Evolutionary conservation across 2,888 invertebrate genomes (phyloP).

Genomic region (Dicranocentrus wangi): DNA sequence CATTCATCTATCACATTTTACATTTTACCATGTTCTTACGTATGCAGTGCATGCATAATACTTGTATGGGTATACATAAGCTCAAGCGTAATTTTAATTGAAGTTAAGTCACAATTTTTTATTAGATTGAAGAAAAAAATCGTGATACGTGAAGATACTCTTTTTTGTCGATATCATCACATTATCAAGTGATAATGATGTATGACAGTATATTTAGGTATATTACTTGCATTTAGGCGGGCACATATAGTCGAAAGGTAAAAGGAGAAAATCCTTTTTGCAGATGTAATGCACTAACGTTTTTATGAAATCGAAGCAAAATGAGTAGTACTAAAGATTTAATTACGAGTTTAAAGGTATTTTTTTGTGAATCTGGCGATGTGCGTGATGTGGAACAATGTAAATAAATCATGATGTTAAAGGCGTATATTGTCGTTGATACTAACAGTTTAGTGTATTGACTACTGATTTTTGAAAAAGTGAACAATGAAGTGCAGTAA

Average conservation of each 20-base stretch:
- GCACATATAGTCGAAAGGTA: background rate
- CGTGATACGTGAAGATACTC: slow-evolving; percentile 50
- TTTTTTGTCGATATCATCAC: slow-evolving; percentile 56
- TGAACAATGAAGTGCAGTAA: too few species aligned
- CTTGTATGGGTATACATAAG: slow-evolving; percentile 10
- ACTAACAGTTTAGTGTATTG: too few species aligned
- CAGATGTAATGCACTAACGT: background rate
- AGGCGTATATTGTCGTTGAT: too few species aligned
- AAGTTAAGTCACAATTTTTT: slow-evolving; percentile 51
- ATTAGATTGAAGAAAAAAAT: slow-evolving; percentile 6
- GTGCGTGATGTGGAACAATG: slow-evolving; percentile 42
- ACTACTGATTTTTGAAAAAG: too few species aligned
- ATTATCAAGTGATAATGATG: background rate
- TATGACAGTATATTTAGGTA: background rate
- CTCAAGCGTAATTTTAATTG: slow-evolving; percentile 47
- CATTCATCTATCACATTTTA: slow-evolving; percentile 2
- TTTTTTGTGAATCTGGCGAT: background rate
- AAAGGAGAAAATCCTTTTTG: slow-evolving; percentile 48
- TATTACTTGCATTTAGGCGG: background rate
- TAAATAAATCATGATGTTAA: slow-evolving; percentile 50
- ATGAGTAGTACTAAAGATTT: slow-evolving; percentile 34
- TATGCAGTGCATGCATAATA: slow-evolving; percentile 3
- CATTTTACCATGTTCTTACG: background rate
- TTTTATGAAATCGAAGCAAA: slow-evolving; percentile 21
- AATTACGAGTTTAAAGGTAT: slow-evolving; percentile 31